Base-by-base conservation (phyloP, 53 echinoderm and acorn worm genomes). In the Echinarachnius parma region DNA sequence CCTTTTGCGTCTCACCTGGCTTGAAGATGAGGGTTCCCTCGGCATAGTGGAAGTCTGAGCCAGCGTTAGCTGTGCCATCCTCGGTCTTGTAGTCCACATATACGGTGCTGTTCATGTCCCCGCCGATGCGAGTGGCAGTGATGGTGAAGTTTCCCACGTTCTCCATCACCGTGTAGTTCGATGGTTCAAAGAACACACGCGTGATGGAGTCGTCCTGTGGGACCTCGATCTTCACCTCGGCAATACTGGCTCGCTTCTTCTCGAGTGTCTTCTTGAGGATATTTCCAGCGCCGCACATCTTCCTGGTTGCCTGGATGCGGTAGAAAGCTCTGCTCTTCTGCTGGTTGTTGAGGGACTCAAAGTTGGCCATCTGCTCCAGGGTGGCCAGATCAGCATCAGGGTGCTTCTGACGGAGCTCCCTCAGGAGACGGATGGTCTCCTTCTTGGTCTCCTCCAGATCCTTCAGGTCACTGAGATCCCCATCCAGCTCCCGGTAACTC, bases 351-450 rank as follows among this genome's bases (percentile, higher is more conserved):
- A 95, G 86, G 4, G 96, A 82, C 75, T 91, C 90, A 25, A 87
- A 91, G 76, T 95, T 91, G 53, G 90, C 96, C 90, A 95, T 95
- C 71, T 95, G 96, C 69, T 95, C 96, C 48, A 95, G 85, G 28
- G 96, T 85, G 52, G 91, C 81, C 50, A 95, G 61, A 80, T 91
- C 91, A 13, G 91, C 91, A 24, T 91, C 91, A 9, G 96, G 96
- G 28, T 95, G 96, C 35, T 95, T 95, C 46, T 82, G 82, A 26
- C 87, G 60, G 16, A 95, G 64, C 25, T 95, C 95, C 46, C 91
- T 81, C 13, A 91, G 75, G 24, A 95, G 61, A 28, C 87, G 84
- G 23, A 95, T 82, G 31, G 85, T 75, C 50, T 95, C 91, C 81
- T 82, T 91, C 30, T 87, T 66, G 33, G 84, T 84, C 47, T 95